phyloP scores from a whole-genome alignment of 2,797 vertebrate species.

The Sebastes dallii region DNA sequence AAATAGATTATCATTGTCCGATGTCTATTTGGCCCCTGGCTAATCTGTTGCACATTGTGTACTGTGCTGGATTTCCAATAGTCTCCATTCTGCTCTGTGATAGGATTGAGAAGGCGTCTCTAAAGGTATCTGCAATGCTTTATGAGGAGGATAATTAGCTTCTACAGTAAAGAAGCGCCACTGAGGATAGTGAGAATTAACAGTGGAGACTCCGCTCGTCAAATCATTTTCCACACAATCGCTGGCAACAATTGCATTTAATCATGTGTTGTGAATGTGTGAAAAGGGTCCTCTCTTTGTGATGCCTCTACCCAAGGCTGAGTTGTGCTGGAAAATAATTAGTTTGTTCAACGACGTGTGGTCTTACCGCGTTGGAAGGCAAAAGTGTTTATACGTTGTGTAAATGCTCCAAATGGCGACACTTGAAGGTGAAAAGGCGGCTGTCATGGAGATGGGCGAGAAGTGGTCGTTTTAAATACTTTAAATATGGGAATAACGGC shows the following conservation, averaged over 20 bases:
- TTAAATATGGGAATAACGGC: not conserved
- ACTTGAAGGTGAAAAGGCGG: not conserved
- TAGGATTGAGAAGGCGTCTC: conserved; percentile 15
- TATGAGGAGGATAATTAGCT: conserved; percentile 54
- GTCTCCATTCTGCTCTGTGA: conserved; percentile 34
- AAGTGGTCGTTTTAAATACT: not conserved
- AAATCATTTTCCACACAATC: not conserved
- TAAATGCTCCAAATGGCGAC: not conserved
- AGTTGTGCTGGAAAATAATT: not conserved
- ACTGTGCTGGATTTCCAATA: conserved; percentile 34
- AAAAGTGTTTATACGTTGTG: not conserved
- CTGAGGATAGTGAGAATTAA: conserved; percentile 11
- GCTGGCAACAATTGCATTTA: conserved; percentile 4
- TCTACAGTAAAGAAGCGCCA: not conserved
- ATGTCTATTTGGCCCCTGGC: conserved; percentile 56
- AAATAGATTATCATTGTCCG: conserved; percentile 75
- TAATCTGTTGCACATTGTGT: conserved; percentile 62
- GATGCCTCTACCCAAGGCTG: not conserved
- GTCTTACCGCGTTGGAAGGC: not conserved
- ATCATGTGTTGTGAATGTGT: not conserved
- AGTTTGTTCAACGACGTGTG: not conserved
- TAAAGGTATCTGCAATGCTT: conserved; percentile 25
- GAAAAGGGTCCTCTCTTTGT: not conserved
- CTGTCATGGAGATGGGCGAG: not conserved
- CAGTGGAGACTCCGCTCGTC: not conserved